Evolutionary conservation across 2,888 invertebrate species (phyloP).

Genomic region (Eristalis arbustorum): DNA sequence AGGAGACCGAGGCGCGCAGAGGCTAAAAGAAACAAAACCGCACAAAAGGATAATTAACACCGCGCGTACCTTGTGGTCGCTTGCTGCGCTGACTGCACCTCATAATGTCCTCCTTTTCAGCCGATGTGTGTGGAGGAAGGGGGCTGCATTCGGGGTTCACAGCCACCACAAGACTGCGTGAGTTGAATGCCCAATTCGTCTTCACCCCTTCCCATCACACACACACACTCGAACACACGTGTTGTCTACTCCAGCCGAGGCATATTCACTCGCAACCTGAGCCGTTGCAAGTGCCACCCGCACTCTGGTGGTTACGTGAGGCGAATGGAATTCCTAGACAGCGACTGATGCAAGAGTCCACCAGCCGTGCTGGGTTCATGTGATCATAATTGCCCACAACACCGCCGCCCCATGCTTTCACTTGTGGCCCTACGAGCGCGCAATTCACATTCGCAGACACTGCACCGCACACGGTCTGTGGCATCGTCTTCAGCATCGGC

Average conservation of each 20-base stretch:
- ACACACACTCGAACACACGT: not conserved
- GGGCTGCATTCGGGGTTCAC: not conserved
- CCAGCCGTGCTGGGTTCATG: constrained; percentile 18
- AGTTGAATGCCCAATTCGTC: not conserved
- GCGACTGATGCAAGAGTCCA: not conserved
- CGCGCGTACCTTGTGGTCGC: constrained; percentile 39
- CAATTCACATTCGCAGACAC: constrained; percentile 61
- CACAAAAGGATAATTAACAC: constrained; percentile 61
- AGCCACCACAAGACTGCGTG: not conserved
- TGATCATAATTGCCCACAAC: constrained; percentile 57
- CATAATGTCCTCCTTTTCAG: constrained; percentile 28
- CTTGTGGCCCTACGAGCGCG: constrained; percentile 21
- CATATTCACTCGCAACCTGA: constrained; percentile 7
- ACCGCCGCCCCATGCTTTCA: constrained; percentile 51
- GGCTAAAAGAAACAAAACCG: not conserved
- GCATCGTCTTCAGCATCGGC: not conserved
- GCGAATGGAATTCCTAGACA: constrained; percentile 27
- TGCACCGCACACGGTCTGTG: not conserved
- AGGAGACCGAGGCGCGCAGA: not conserved
- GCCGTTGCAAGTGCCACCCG: constrained; percentile 60
- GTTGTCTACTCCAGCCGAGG: constrained; percentile 34
- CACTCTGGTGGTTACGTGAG: constrained; percentile 48
- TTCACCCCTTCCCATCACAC: not conserved
- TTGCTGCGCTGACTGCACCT: constrained; percentile 27
- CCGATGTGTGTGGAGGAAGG: not conserved